Conservation (phyloP, 2,888 invertebrate genomes). For the Diplazon laetatorius region DNA sequence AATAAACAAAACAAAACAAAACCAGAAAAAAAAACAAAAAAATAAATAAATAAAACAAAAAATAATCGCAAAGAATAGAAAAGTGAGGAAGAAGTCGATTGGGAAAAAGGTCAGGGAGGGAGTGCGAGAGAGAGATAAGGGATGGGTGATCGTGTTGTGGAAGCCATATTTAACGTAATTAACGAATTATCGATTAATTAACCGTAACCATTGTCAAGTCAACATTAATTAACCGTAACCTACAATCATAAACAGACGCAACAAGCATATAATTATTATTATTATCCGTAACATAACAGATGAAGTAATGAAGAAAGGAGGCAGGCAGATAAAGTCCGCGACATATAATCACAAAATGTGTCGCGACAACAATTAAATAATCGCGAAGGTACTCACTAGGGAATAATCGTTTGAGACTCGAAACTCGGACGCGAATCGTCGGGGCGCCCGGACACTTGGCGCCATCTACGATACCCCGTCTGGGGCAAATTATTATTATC, state of each 20-base stretch:
- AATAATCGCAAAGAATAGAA: slow-evolving; percentile 45
- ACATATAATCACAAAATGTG: slow-evolving; percentile 65
- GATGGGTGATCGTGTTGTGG: slow-evolving; percentile 44
- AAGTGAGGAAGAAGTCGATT: slow-evolving; percentile 25
- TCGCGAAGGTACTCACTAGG: slow-evolving; percentile 82
- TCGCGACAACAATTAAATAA: slow-evolving; percentile 72
- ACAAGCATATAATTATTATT: slow-evolving; percentile 72
- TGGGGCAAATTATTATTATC: too few relatives aligned
- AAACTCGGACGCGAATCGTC: slow-evolving; percentile 80
- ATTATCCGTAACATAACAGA: slow-evolving; percentile 72
- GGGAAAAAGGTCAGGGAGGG: slow-evolving; percentile 28
- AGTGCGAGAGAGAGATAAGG: slow-evolving; percentile 43
- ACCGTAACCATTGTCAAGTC: slow-evolving; percentile 73
- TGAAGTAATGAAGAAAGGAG: slow-evolving; percentile 59
- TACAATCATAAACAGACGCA: slow-evolving; percentile 66
- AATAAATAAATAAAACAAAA: too few relatives aligned
- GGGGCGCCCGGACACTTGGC: slow-evolving; percentile 72
- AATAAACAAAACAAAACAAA: too few relatives aligned
- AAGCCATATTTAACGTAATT: slow-evolving; percentile 79
- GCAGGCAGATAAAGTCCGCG: slow-evolving; percentile 53
- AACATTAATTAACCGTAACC: slow-evolving; percentile 67
- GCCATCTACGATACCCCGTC: slow-evolving; percentile 31
- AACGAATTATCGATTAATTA: slow-evolving; percentile 80
- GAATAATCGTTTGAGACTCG: slow-evolving; percentile 73
- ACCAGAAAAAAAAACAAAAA: slow-evolving; percentile 53